A percentile compares a stretch with the other conserved stretches of the same genome.
These are phyloP conservation scores for Andrena trimmerana DNA, from an alignment of 2,888 invertebrate genomes.

Conservation along the genomic window DNA sequence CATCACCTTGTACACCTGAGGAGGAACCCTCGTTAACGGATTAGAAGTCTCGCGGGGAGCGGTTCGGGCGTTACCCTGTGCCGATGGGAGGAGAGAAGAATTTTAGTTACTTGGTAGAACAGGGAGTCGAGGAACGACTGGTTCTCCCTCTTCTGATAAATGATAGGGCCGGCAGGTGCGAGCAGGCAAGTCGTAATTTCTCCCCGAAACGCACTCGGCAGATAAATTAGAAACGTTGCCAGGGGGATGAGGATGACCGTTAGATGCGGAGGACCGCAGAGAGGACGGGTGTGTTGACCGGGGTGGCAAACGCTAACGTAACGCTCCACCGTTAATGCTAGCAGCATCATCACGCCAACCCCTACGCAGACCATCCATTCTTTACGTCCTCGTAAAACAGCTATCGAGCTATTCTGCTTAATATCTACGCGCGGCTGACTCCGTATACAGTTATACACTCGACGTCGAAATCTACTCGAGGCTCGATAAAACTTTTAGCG, in stretches of 20 bases:
- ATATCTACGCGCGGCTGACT: not conserved
- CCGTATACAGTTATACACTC: not conserved
- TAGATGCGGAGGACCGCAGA: constrained; percentile 88
- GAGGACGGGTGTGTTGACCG: constrained; percentile 88
- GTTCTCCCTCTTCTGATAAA: constrained; percentile 88
- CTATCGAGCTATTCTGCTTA: not conserved
- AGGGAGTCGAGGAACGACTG: constrained; percentile 85
- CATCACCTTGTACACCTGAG: constrained; percentile 87
- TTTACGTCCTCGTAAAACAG: not conserved
- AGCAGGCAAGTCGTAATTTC: constrained; percentile 87
- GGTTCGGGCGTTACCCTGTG: not conserved
- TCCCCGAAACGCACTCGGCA: constrained; percentile 89
- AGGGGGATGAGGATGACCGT: constrained; percentile 89
- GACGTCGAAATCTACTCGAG: not conserved
- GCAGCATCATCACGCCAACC: constrained; percentile 91
- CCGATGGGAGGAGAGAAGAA: constrained; percentile 45
- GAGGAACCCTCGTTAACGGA: not conserved
- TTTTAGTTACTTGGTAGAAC: constrained; percentile 85
- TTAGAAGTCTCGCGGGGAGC: not conserved
- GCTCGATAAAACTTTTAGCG: not conserved
- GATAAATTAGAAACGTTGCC: constrained; percentile 89
- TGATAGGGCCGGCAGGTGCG: constrained; percentile 86
- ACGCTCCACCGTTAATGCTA: constrained; percentile 90
- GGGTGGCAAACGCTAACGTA: constrained; percentile 92
- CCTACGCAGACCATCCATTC: constrained; percentile 82